Conservation (phyloP, 2,888 invertebrate species). For the Amphimallon solstitiale region DNA sequence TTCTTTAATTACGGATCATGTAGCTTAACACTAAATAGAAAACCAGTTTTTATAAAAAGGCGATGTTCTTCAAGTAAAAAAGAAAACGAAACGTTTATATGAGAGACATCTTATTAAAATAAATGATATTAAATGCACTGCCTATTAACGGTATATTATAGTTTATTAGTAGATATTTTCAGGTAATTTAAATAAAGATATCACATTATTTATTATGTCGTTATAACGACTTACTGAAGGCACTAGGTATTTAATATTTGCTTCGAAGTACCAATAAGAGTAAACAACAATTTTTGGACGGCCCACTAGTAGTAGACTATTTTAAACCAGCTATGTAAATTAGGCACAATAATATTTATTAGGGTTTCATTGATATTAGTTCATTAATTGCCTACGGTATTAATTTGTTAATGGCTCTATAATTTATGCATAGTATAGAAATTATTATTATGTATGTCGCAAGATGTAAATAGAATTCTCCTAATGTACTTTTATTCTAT, state of each 20-base stretch:
- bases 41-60: too few relatives aligned
- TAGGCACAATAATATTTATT: constrained; percentile 12
- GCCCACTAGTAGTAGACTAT: neutral
- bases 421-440: constrained; percentile 8
- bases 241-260: neutral
- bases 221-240: neutral
- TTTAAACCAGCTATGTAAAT: constrained; percentile 9
- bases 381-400: neutral
- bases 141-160: neutral
- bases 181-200: constrained; percentile 6
- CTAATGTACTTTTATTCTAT: too few relatives aligned
- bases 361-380: neutral
- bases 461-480: neutral
- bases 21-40: too few relatives aligned
- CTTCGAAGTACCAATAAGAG: neutral
- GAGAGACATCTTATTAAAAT: too few relatives aligned
- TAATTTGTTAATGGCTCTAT: constrained; percentile 13
- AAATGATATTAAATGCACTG: too few relatives aligned
- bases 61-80: too few relatives aligned
- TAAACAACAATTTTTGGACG: neutral
- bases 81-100: too few relatives aligned
- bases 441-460: neutral
- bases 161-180: neutral
- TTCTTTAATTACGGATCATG: too few relatives aligned
- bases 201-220: constrained; percentile 4